Conservation (phyloP, 2,113 vertebrate genomes). For the Nerophis lumbriciformis region DNA sequence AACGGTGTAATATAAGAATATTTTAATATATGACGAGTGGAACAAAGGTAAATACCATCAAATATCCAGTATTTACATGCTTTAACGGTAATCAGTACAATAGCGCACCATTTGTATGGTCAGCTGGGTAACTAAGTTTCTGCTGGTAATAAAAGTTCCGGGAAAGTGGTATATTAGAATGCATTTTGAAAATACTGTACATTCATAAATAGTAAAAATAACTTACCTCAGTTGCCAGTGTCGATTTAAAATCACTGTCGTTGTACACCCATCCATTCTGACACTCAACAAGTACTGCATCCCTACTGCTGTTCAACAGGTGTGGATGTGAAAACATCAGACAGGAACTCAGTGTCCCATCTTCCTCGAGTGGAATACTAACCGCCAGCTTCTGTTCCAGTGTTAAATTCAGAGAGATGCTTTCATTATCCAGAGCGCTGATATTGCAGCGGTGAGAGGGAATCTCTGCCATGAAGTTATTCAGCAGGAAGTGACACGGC, state of each 20-base stretch:
- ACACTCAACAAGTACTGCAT: constrained; percentile 62
- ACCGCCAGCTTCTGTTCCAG: constrained; percentile 64
- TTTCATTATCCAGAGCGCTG: constrained; percentile 48
- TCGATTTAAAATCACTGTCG: constrained; percentile 78
- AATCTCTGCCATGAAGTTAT: constrained; percentile 82
- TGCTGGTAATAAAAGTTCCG: not conserved
- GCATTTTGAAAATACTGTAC: no score
- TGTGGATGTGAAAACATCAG: constrained; percentile 74
- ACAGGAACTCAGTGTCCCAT: constrained; percentile 78
- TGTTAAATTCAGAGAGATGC: constrained; percentile 71
- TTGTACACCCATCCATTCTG: constrained; percentile 84
- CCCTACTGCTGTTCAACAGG: constrained; percentile 58
- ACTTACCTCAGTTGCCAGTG: constrained; percentile 82
- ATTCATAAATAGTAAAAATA: not conserved
- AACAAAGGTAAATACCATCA: no score
- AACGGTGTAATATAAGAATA: no score
- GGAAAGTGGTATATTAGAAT: not conserved
- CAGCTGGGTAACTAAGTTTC: no score
- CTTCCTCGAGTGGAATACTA: constrained; percentile 66
- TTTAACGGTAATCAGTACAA: no score
- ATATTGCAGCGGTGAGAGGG: constrained; percentile 81
- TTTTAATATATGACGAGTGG: no score
- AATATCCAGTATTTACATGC: no score
- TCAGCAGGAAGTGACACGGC: constrained; percentile 84
- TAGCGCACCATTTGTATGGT: no score